Base-by-base conservation (phyloP, 2,797 vertebrate genomes). In the Sphenodon punctatus region DNA sequence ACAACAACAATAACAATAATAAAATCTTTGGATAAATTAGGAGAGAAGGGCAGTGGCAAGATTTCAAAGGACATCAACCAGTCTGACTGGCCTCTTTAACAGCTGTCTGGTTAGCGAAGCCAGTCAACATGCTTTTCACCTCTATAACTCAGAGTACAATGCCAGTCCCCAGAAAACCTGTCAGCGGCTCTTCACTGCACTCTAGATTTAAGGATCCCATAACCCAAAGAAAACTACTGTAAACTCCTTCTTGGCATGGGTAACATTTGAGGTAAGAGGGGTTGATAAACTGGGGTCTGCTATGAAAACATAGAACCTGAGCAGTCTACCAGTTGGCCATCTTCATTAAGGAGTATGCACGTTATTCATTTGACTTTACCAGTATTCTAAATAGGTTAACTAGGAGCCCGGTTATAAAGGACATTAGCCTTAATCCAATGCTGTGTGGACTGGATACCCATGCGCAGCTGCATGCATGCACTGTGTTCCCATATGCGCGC, bases 11-110 rank as follows among this genome's bases (percentile, higher is more conserved):
- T n/a, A n/a, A n/a, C n/a, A 67, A 66, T 7, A 65, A 79, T 4
- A 17, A 81, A 45, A 3, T 15, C 1, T 23, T 67, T 58, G 25
- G 17, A 70, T 30, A 69, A 81, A 61, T 3, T 34, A 3, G 32
- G 12, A 41, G 66, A 65, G 15, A 67, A 79, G 49, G 0, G 1
- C 6, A 2, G 32, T 60, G 5, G 17, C 32, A n/a, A 72, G 27
- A 61, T 61, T 56, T 76, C 66, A 66, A 76, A 66, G 53, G 16
- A 25, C 7, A 6, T 8, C 41, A 19, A 7, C 16, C 23, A 79
- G 23, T 20, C 38, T 34, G 2, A 27, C 67, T 71, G 0, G 0
- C 3, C 5, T 43, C 2, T 69, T 77, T 36, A 48, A 10, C n/a
- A 53, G 17, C 12, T 23, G 67, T 55, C 38, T 42, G 61, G 8